Evolutionary conservation across 2,888 invertebrate species (phyloP).

Genomic region (Andrena fulva): DNA sequence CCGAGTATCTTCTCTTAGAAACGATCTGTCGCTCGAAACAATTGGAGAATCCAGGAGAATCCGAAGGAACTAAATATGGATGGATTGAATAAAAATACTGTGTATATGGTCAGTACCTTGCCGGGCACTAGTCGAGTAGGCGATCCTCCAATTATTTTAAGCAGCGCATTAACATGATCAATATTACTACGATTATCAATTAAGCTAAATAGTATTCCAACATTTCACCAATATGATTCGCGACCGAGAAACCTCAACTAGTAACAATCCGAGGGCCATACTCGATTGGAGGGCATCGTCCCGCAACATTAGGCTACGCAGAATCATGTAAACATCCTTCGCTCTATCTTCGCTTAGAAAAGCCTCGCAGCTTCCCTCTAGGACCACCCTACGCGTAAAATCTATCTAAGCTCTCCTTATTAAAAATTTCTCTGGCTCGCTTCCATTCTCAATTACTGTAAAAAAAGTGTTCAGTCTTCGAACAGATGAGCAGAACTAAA

Average conservation of each 20-base stretch:
- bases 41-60: no score
- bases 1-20: no score
- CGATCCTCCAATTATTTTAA: constrained; percentile 9
- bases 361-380: neutral
- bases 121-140: neutral
- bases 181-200: neutral
- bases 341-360: neutral
- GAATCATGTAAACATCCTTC: neutral
- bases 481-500: neutral
- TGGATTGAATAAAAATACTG: no score
- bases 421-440: neutral
- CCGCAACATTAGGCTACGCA: no score
- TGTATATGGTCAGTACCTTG: no score
- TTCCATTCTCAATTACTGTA: constrained; percentile 19
- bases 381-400: neutral
- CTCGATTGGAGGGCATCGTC: no score
- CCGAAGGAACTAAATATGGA: no score
- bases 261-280: no score
- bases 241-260: no score
- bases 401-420: constrained; percentile 8
- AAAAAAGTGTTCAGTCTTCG: constrained; percentile 61
- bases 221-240: no score
- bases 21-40: no score
- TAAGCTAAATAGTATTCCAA: no score
- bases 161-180: constrained; percentile 3